Evolutionary conservation across 2,888 invertebrate genomes (phyloP), one percentile per base, ranked within the genome.

Genomic region (Poecilus cupreus): DNA sequence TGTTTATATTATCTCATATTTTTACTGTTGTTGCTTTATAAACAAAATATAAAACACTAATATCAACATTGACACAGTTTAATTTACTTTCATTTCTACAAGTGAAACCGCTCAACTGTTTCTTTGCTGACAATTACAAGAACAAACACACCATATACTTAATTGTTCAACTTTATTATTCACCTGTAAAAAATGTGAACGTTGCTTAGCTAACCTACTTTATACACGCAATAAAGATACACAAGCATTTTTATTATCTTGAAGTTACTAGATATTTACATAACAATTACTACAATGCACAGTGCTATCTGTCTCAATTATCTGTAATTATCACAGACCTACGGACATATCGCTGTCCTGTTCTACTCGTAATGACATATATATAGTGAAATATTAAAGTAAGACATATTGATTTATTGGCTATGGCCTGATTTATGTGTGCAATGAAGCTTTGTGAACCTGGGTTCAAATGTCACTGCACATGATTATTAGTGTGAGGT

Each of bases 371-470:
- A 24, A n/a, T 43, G 26, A 32, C 26, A 10, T 11, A 32, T 13
- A 10, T 11, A 24, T 16, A 10, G 20, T 68, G 64, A 68, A 68
- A 68, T 68, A 37, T 60, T 26, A 60, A 60, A 60, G 60, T 54
- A 54, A 54, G 54, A 11, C 11, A 60, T 64, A 64, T 68, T 68
- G 64, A 37, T 37, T 68, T 68, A 68, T 68, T 37, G 64, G 37
- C 37, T 68, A 5, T 8, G 43, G 26, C 5, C 8, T 68, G 64
- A 68, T 68, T 68, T 68, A 37, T 64, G n/a, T 22, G 64, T 2
- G 8, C 37, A 37, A 37, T 68, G 64, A 68, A 18, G 37, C 39
- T 2, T 10, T 68, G 37, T 32, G 16, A 68, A 68, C 64, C 32
- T 11, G 64, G 11, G 64, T 32, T 68, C 20, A 64, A 32, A 64